These are phyloP conservation scores for Neotragus moschatus DNA, from an alignment of 2,113 vertebrate genomes.

Conservation along the genomic window DNA sequence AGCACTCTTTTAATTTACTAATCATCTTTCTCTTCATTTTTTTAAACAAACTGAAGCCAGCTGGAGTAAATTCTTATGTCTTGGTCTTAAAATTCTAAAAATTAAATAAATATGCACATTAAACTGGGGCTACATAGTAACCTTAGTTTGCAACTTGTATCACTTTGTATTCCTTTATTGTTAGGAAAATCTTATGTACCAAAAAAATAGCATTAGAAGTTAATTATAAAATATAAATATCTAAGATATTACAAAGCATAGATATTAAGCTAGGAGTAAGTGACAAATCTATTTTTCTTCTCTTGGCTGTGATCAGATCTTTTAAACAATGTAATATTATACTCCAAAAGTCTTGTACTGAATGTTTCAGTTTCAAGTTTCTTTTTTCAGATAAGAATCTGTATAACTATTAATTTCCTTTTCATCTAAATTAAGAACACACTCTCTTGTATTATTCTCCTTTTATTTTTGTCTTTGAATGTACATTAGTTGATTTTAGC, in stretches of 20 bases:
- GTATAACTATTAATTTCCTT: not conserved
- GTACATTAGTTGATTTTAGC: not conserved
- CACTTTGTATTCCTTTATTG: not conserved
- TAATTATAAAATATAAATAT: not conserved
- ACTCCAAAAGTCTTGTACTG: not conserved
- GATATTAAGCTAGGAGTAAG: not conserved
- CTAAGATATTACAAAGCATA: not conserved
- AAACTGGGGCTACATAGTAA: not conserved
- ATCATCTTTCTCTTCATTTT: not conserved
- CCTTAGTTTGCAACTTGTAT: not conserved
- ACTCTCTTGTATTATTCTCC: not conserved
- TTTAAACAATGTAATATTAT: not conserved
- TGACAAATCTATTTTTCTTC: not conserved
- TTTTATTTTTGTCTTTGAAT: not conserved
- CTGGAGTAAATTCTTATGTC: not conserved
- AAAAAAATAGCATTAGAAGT: not conserved
- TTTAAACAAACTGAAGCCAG: not conserved
- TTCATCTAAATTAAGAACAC: not conserved
- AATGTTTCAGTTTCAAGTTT: not conserved
- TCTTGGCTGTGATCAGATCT: not conserved
- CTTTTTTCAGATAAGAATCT: not conserved
- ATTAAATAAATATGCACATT: not conserved
- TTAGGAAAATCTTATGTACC: not conserved
- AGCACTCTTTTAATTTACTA: not conserved
- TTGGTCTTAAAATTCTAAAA: not conserved